A percentile compares a stretch with the other conserved stretches of the same genome.
These are phyloP conservation scores for Tarsius wallacei DNA, from an alignment of 2,797 vertebrate genomes.

Conservation along the genomic window DNA sequence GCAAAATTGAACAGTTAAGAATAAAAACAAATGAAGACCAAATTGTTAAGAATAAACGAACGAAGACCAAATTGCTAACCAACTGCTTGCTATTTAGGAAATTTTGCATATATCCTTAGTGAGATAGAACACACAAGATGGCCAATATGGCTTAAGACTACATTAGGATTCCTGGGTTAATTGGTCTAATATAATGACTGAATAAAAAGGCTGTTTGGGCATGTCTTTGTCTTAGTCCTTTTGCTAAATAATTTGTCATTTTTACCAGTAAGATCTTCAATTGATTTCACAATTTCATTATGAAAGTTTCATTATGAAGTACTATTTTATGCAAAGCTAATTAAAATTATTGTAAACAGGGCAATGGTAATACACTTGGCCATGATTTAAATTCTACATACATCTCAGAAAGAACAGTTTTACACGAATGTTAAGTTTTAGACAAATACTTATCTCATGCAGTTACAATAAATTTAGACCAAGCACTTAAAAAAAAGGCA, in stretches of 20 bases:
- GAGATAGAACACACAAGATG: neutral
- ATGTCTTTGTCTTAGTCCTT: conserved; percentile 34
- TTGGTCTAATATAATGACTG: neutral
- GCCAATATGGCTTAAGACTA: neutral
- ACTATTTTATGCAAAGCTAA: conserved; percentile 54
- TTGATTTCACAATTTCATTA: conserved; percentile 66
- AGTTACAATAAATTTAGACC: conserved; percentile 64
- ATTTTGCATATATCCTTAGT: neutral
- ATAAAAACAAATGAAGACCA: conserved; percentile 23
- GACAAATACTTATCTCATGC: conserved; percentile 70
- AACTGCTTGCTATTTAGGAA: neutral
- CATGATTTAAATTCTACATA: conserved; percentile 51
- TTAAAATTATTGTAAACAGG: conserved; percentile 16
- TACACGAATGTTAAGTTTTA: conserved; percentile 63
- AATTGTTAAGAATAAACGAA: neutral
- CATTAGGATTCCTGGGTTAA: neutral
- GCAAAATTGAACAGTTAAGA: conserved; percentile 8
- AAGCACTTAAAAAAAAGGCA: conserved; percentile 43
- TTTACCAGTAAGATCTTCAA: conserved; percentile 50
- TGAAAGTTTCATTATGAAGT: conserved; percentile 57
- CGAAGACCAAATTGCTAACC: neutral
- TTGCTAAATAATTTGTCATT: conserved; percentile 19
- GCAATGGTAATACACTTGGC: conserved; percentile 42
- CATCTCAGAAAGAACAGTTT: conserved; percentile 45
- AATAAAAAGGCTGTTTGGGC: conserved; percentile 38